Conservation (phyloP, 2,113 vertebrate genomes). For the Cyphomyrus discorhynchus region DNA sequence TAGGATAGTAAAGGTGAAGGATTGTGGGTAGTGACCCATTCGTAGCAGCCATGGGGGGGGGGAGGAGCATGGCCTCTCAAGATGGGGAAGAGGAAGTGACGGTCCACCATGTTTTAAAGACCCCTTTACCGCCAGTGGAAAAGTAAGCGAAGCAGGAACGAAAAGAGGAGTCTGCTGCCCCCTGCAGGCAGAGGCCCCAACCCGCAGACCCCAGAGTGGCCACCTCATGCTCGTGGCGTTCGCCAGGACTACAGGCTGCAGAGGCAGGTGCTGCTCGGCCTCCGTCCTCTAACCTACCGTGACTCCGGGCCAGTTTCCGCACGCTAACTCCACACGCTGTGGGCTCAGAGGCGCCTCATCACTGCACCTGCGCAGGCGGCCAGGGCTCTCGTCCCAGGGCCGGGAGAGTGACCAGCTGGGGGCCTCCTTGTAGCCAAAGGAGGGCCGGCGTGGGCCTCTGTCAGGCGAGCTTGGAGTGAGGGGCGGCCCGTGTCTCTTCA, state of each 20-base stretch:
- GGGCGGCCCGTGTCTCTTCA: slow-evolving; percentile 41
- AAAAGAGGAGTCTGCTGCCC: not conserved
- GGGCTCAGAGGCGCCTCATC: slow-evolving; percentile 9
- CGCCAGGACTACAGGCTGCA: not conserved
- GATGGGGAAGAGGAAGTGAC: not conserved
- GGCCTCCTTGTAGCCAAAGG: slow-evolving; percentile 20
- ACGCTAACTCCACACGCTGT: slow-evolving; percentile 7
- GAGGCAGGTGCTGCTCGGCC: not conserved
- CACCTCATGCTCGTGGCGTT: slow-evolving; percentile 11
- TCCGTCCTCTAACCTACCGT: slow-evolving; percentile 49
- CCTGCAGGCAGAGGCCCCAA: not conserved
- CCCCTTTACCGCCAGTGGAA: not conserved
- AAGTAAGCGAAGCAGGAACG: slow-evolving; percentile 8
- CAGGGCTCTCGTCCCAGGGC: not conserved
- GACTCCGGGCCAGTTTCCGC: slow-evolving; percentile 2
- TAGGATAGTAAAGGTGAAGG: not conserved
- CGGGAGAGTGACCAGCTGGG: not conserved
- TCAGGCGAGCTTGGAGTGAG: slow-evolving; percentile 17
- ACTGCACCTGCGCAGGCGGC: not conserved
- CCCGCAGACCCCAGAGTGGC: not conserved
- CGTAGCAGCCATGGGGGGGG: slow-evolving; percentile 20
- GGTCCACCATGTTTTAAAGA: not conserved
- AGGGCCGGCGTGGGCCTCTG: slow-evolving; percentile 21
- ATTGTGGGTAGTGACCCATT: slow-evolving; percentile 28
- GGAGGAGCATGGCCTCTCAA: not conserved